Base-by-base conservation (phyloP, 2,888 invertebrate species). In the Parelbella ahira region DNA sequence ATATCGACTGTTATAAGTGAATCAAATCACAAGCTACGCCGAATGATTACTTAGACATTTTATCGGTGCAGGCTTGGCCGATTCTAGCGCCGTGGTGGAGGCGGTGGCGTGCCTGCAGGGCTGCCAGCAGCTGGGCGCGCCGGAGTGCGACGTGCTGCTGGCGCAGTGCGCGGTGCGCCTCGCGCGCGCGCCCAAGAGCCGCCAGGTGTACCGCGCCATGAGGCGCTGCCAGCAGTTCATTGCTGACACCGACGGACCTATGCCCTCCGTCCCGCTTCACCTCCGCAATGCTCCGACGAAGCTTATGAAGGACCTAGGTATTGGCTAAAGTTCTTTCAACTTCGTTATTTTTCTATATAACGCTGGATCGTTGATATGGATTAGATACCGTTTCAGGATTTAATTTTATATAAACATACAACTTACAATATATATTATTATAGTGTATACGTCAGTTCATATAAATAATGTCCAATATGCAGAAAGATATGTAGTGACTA, bases 101-200 rank as follows among this genome's bases (percentile, higher is more conserved):
- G 93, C 95, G 0, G 91, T 94, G 2, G 89, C 93, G 2, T 92
- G 94, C 19, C 90, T 93, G 83, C 93, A 94, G 54, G 94, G 93
- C 1, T 94, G 94, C 60, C 93, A 94, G 66, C 86, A 93, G 47
- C 79, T 95, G 21, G 95, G 95, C 4, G 93, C 92, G 93, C 95
- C 95, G 0, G 95, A 95, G 60, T 91, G 93, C 58, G 93, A 94
- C 66, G 92, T 94, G 5, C 74, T 94, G 36, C 71, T 96, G 12
- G 93, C 93, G 6, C 94, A 95, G 62, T 93, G 93, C 62, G 92
- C 92, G 1, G 92, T 93, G 33, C 91, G 95, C 62, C 78, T 95
- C 30, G 93, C 95, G 0, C 83, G 93, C 56, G 94, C 95, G 3
- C 91, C 92, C 3, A 95, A 95, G 68, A 93, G 93, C 20, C 71